Conservation (phyloP, 1,140 invertebrate genomes). For the Polyergus mexicanus region DNA sequence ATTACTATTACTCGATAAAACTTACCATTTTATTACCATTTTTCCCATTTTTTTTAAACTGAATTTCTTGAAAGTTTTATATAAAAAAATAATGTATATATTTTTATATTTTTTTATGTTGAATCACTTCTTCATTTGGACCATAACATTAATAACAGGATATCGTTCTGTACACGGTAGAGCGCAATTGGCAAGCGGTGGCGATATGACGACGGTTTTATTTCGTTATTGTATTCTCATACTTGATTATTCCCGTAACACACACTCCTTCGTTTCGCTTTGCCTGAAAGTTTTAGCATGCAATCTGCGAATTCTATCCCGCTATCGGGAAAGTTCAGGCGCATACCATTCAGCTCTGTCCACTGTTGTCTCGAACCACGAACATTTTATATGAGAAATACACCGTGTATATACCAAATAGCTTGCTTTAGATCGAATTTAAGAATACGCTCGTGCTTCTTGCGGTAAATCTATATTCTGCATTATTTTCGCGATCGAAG, state of each 20-base stretch:
- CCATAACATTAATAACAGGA: neutral
- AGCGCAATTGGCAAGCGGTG: neutral
- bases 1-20: neutral
- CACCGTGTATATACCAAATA: slow-evolving; percentile 10
- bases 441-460: neutral
- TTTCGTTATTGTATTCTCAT: slow-evolving; percentile 62
- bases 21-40: too few species aligned
- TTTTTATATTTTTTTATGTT: neutral
- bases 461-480: slow-evolving; percentile 13
- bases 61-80: neutral
- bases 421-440: slow-evolving; percentile 35
- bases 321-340: slow-evolving; percentile 56
- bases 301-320: slow-evolving; percentile 68
- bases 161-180: neutral
- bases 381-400: slow-evolving; percentile 59
- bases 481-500: neutral
- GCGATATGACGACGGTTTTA: slow-evolving; percentile 42
- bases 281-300: slow-evolving; percentile 73
- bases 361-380: slow-evolving; percentile 63
- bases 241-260: slow-evolving; percentile 51
- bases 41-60: neutral
- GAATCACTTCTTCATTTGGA: neutral
- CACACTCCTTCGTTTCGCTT: slow-evolving; percentile 23
- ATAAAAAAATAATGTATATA: neutral
- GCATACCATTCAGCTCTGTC: slow-evolving; percentile 33